These are phyloP conservation scores for Xanthia icteritia DNA, from an alignment of 2,888 invertebrate genomes.

Conservation along the genomic window DNA sequence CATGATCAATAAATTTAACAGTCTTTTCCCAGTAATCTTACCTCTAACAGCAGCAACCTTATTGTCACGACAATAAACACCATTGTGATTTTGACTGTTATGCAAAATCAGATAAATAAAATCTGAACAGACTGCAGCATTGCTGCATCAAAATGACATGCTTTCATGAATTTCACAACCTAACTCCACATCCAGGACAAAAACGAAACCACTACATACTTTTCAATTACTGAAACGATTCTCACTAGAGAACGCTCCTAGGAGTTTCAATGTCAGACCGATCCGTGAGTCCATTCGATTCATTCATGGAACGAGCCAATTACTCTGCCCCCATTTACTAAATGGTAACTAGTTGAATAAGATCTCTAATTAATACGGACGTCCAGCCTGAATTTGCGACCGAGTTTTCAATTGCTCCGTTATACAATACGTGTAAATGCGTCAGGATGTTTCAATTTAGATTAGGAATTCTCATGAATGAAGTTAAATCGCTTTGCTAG, in stretches of 20 bases:
- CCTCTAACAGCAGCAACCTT: background rate
- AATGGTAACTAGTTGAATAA: conserved; percentile 68
- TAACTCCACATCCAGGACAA: background rate
- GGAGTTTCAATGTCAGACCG: conserved; percentile 53
- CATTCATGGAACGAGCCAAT: conserved; percentile 64
- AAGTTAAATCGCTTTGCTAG: conserved; percentile 48
- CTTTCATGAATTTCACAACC: background rate
- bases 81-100: background rate
- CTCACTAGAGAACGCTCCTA: conserved; percentile 43
- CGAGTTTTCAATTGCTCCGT: conserved; percentile 64
- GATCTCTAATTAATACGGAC: conserved; percentile 69
- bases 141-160: background rate
- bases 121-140: background rate
- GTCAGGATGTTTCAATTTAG: conserved; percentile 65
- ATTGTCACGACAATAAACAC: background rate
- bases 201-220: conserved; percentile 15
- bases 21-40: background rate
- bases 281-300: conserved; percentile 52
- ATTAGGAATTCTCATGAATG: conserved; percentile 60
- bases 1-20: background rate
- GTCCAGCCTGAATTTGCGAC: conserved; percentile 64
- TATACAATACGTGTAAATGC: conserved; percentile 60
- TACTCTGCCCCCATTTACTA: conserved; percentile 63
- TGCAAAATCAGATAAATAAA: background rate
- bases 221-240: conserved; percentile 51